phyloP scores from a whole-genome alignment of 2,113 vertebrate genomes.

The Psephotus haematonotus region DNA sequence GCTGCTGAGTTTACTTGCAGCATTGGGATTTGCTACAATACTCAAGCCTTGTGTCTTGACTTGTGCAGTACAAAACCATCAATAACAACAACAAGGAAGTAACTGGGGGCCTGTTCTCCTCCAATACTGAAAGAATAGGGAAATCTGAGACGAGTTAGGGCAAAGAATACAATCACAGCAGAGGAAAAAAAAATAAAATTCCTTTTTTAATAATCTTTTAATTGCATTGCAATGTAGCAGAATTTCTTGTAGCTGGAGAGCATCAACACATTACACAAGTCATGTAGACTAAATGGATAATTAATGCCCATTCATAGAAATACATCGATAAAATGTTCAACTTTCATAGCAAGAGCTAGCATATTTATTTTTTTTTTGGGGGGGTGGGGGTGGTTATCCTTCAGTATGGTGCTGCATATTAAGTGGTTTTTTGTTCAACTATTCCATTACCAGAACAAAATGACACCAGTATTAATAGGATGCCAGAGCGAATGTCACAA shows the following conservation, averaged over 20 bases:
- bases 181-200: not conserved
- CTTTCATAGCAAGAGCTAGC: not conserved
- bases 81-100: not conserved
- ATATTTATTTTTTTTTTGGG: conserved; percentile 4
- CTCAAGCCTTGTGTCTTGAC: not conserved
- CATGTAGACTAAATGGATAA: not conserved
- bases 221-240: not conserved
- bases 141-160: not conserved
- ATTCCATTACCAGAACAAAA: conserved; percentile 39
- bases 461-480: conserved; percentile 20
- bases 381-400: not conserved
- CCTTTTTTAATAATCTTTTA: not conserved
- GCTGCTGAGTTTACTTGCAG: not conserved
- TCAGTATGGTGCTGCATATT: not conserved
- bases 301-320: not conserved
- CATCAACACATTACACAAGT: not conserved
- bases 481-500: conserved; percentile 29
- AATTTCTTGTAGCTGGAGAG: not conserved
- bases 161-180: not conserved
- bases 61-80: not conserved
- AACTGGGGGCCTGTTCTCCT: not conserved
- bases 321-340: not conserved
- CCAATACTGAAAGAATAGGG: not conserved
- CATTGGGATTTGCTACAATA: not conserved
- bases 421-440: not conserved